These are phyloP conservation scores for Drosophila pachea DNA, from an alignment of 1,140 invertebrate species.

Conservation along the genomic window DNA sequence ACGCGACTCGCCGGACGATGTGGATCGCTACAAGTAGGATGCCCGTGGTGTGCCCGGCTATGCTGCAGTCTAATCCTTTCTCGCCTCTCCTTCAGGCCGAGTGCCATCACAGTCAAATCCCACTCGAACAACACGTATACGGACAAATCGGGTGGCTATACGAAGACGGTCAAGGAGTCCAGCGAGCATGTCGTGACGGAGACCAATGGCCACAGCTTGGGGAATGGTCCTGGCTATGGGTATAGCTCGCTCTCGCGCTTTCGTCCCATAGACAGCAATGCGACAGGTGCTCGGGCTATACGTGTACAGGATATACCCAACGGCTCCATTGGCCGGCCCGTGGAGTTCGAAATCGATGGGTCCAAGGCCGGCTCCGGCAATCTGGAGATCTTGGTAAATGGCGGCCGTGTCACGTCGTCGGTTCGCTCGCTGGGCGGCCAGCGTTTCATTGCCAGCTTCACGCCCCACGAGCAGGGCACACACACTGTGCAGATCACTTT, in stretches of 20 bases:
- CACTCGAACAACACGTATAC: slow-evolving; percentile 76
- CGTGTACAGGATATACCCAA: slow-evolving; percentile 91
- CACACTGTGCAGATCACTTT: slow-evolving; percentile 97
- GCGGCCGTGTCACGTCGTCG: slow-evolving; percentile 95
- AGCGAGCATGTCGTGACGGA: slow-evolving; percentile 76
- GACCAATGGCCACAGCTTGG: slow-evolving; percentile 56
- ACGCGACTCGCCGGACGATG: slow-evolving; percentile 67
- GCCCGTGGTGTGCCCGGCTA: background rate
- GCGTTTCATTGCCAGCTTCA: slow-evolving; percentile 93
- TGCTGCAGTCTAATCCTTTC: background rate
- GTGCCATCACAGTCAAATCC: slow-evolving; percentile 78
- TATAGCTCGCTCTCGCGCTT: slow-evolving; percentile 75
- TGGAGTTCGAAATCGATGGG: slow-evolving; percentile 98
- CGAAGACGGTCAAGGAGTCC: slow-evolving; percentile 76
- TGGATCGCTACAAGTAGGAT: slow-evolving; percentile 68
- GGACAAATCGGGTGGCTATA: slow-evolving; percentile 72
- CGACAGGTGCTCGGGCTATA: slow-evolving; percentile 86
- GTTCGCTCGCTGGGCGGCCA: slow-evolving; percentile 95
- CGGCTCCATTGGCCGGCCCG: slow-evolving; percentile 91
- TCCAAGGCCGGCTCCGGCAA: slow-evolving; percentile 96
- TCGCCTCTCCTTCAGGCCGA: slow-evolving; percentile 55
- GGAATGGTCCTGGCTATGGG: slow-evolving; percentile 39
- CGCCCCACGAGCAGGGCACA: slow-evolving; percentile 90
- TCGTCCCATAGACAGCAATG: slow-evolving; percentile 76
- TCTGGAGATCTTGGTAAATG: slow-evolving; percentile 97